phyloP scores from a whole-genome alignment of 2,888 invertebrate genomes.

The Bugula neritina region DNA sequence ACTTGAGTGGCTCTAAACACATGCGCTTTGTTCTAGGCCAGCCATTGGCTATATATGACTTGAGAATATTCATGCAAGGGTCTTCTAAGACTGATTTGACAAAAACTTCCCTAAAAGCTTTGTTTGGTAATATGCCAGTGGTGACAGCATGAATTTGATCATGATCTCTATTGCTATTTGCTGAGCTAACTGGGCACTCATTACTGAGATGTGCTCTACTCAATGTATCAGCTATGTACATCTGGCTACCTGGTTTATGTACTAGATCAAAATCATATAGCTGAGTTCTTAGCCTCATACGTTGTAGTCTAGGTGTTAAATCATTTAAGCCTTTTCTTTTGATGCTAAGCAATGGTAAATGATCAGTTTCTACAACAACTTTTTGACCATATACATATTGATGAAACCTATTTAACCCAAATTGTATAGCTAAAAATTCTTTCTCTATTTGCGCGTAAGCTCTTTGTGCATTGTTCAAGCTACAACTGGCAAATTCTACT shows the following conservation, averaged over 20 bases:
- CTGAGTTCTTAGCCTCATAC: too few relatives aligned
- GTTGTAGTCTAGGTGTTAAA: not conserved
- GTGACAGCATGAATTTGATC: not conserved
- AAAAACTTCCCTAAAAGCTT: too few relatives aligned
- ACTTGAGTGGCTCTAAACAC: too few relatives aligned
- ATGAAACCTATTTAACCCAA: constrained; percentile 4
- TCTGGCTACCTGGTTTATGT: too few relatives aligned
- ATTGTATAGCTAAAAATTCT: constrained; percentile 9
- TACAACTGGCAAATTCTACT: not conserved
- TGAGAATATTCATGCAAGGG: too few relatives aligned
- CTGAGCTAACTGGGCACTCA: too few relatives aligned
- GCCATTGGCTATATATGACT: too few relatives aligned
- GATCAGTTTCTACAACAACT: constrained; percentile 2
- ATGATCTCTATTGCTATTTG: not conserved
- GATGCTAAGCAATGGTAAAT: not conserved
- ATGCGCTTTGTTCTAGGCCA: too few relatives aligned
- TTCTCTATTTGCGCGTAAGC: not conserved
- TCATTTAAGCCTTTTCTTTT: not conserved
- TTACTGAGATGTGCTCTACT: not conserved
- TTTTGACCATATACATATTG: constrained; percentile 10
- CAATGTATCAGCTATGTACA: constrained; percentile 9
- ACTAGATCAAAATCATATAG: too few relatives aligned
- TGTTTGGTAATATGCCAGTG: not conserved
- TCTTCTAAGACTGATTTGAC: not conserved
- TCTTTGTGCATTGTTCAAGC: not conserved